phyloP scores from a whole-genome alignment of 2,113 vertebrate species.

The Ciconia stormi region DNA sequence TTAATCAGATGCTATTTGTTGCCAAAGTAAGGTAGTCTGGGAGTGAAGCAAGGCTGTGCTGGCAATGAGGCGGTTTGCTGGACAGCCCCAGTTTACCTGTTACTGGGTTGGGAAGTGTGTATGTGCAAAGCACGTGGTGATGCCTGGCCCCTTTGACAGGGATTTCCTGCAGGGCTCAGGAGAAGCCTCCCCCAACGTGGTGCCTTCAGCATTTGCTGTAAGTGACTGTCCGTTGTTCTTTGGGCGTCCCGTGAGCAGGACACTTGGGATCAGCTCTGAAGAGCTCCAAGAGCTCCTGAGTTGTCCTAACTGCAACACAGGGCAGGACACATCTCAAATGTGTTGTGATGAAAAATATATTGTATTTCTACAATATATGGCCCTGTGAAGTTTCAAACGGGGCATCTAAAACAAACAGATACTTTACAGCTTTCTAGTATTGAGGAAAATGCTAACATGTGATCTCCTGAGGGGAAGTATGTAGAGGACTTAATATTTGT shows the following conservation, averaged over 20 bases:
- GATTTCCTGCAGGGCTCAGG: neutral
- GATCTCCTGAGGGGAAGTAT: neutral
- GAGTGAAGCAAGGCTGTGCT: neutral
- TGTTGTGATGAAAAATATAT: neutral
- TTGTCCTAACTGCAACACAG: neutral
- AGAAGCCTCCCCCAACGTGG: neutral
- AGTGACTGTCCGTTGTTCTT: neutral
- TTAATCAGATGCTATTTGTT: neutral
- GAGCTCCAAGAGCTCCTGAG: neutral
- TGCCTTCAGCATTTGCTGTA: neutral
- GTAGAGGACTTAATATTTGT: neutral
- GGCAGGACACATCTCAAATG: neutral
- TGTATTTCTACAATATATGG: neutral
- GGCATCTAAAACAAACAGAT: neutral
- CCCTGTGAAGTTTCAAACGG: neutral
- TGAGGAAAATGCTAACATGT: neutral
- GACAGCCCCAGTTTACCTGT: neutral
- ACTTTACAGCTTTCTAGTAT: neutral
- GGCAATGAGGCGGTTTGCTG: neutral
- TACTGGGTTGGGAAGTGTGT: accelerated
- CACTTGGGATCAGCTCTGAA: neutral
- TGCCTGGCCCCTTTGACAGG: neutral
- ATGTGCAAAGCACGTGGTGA: neutral
- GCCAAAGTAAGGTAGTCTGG: neutral
- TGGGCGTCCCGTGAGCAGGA: accelerated